phyloP scores from a whole-genome alignment of 2,797 vertebrate genomes.

The Triplophysa yarkandensis region DNA sequence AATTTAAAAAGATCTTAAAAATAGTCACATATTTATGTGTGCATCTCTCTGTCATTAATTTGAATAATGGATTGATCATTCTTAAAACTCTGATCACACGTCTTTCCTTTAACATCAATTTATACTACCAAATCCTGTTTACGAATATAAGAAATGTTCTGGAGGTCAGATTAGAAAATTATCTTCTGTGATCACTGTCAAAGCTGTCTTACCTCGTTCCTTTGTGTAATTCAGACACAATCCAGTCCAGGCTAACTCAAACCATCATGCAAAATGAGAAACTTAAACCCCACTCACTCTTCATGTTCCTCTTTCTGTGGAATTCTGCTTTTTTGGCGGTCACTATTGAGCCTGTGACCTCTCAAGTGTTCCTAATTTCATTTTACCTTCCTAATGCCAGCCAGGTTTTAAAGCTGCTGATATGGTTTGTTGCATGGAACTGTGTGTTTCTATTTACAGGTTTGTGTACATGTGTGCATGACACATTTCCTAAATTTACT shows the following conservation, averaged over 20 bases:
- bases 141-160: background rate
- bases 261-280: background rate
- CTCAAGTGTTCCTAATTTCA: constrained; percentile 17
- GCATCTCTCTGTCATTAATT: no score
- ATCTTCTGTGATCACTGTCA: constrained; percentile 24
- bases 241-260: constrained; percentile 18
- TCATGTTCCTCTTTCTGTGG: background rate
- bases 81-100: background rate
- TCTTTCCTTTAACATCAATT: background rate
- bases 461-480: constrained; percentile 11
- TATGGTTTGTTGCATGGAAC: constrained; percentile 15
- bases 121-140: constrained; percentile 4
- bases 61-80: no score
- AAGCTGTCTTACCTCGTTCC: constrained; percentile 18
- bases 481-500: constrained; percentile 22
- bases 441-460: background rate
- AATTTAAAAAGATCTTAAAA: no score
- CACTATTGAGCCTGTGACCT: constrained; percentile 27
- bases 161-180: background rate
- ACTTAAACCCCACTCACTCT: background rate
- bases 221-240: constrained; percentile 1
- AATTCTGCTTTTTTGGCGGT: constrained; percentile 22
- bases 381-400: constrained; percentile 24
- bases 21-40: no score
- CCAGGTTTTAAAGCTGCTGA: constrained; percentile 23